Evolutionary conservation across 1,140 invertebrate genomes (phyloP).

Genomic region (Brachystomella parvula): DNA sequence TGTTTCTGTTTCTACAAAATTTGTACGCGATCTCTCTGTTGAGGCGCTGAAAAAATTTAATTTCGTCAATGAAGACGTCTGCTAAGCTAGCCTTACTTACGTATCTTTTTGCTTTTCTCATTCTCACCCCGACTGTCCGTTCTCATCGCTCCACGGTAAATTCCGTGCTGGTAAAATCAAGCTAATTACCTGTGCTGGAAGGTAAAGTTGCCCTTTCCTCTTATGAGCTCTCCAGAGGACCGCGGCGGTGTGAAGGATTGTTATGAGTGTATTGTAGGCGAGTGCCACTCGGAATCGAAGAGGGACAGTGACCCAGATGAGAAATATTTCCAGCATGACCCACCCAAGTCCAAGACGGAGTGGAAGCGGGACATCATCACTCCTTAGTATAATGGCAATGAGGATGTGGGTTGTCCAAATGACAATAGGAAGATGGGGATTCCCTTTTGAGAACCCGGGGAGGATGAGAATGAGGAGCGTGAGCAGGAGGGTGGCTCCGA

Average conservation of each 20-base stretch:
- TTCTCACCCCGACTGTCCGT: neutral
- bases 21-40: no score
- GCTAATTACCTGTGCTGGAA: constrained; percentile 50
- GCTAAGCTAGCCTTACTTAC: constrained; percentile 1
- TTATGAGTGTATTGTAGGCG: constrained; percentile 52
- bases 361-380: constrained; percentile 44
- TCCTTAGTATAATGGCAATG: constrained; percentile 31
- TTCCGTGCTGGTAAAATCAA: neutral
- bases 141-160: neutral
- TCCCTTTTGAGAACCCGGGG: constrained; percentile 16
- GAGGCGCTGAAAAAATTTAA: no score
- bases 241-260: constrained; percentile 53
- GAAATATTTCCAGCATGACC: constrained; percentile 69
- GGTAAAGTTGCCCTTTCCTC: constrained; percentile 39
- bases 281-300: constrained; percentile 51
- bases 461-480: constrained; percentile 31
- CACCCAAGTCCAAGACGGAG: constrained; percentile 60
- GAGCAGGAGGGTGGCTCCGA: constrained; percentile 22
- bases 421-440: constrained; percentile 35
- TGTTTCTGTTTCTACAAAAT: no score
- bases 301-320: constrained; percentile 75
- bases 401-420: constrained; percentile 33
- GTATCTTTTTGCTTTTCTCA: neutral
- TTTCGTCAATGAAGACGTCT: no score
- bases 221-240: constrained; percentile 46